Conservation (phyloP, 2,888 invertebrate species). For the Cephus rjabovi region DNA sequence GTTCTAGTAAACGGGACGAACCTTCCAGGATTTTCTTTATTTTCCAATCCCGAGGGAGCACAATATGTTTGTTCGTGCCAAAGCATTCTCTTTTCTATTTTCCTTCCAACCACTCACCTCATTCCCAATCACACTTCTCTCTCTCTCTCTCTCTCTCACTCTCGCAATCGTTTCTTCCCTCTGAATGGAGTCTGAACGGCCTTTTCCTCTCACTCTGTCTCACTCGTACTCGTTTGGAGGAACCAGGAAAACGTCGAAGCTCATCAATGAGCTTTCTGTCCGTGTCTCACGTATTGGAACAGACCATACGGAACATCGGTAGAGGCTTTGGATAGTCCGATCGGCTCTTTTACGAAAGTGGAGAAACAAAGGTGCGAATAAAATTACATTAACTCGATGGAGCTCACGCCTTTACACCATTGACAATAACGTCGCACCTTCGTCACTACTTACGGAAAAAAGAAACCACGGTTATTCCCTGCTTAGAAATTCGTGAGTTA, state of each 20-base stretch:
- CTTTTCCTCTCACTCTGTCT: background rate
- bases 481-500: too few relatives aligned
- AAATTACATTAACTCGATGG: background rate
- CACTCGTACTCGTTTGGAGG: background rate
- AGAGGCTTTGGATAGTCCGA: background rate
- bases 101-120: background rate
- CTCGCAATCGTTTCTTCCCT: background rate
- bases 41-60: background rate
- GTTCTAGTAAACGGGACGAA: background rate
- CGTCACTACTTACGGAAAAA: background rate
- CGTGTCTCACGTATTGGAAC: background rate
- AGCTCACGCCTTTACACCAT: background rate
- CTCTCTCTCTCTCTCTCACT: too few relatives aligned
- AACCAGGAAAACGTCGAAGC: background rate
- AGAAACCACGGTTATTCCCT: too few relatives aligned
- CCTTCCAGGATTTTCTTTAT: background rate
- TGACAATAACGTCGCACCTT: background rate
- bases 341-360: background rate
- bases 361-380: background rate
- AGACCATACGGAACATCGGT: background rate
- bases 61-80: background rate
- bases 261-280: background rate
- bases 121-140: background rate
- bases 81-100: background rate
- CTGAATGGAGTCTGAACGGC: background rate